Percentiles rank a stretch among this genome's conserved stretches.
phyloP scores from a whole-genome alignment of 2,797 vertebrate species.

The Ctenosaura bakeri region DNA sequence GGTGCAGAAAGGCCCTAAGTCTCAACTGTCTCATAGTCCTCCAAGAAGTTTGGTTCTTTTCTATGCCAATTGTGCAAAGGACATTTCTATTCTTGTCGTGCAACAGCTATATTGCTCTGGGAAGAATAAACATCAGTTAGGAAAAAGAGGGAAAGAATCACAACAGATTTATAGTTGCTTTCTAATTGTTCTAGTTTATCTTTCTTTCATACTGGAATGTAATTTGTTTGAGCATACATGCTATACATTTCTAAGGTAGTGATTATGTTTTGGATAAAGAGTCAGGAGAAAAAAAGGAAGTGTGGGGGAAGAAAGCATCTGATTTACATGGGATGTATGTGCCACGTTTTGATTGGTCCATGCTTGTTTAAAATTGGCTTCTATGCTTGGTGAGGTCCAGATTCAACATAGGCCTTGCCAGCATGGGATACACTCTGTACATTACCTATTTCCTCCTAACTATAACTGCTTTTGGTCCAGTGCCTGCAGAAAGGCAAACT shows the following conservation, averaged over 20 bases:
- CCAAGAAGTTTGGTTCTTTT: not conserved
- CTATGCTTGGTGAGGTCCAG: not conserved
- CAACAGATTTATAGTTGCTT: too few species aligned
- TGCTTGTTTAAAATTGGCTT: constrained; percentile 64
- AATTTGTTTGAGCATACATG: too few species aligned
- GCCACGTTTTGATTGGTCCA: constrained; percentile 43
- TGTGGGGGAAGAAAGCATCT: accelerated
- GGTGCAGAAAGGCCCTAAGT: too few species aligned
- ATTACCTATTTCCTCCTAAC: constrained; percentile 33
- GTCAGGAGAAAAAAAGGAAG: not conserved
- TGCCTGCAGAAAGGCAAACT: accelerated
- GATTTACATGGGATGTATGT: constrained; percentile 7
- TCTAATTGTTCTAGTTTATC: too few species aligned
- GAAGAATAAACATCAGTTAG: too few species aligned
- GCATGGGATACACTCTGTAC: constrained; percentile 28
- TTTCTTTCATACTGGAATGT: too few species aligned
- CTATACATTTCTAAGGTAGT: not conserved
- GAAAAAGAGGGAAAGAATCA: too few species aligned
- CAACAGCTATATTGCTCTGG: too few species aligned
- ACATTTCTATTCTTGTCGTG: not conserved
- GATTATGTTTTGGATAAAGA: not conserved
- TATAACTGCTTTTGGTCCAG: not conserved
- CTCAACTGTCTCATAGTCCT: not conserved
- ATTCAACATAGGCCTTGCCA: constrained; percentile 22
- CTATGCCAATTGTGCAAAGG: not conserved